Percentiles rank a stretch among this genome's conserved stretches.
Evolutionary conservation across 2,888 invertebrate genomes (phyloP).

Genomic region (Drosophila quinaria): DNA sequence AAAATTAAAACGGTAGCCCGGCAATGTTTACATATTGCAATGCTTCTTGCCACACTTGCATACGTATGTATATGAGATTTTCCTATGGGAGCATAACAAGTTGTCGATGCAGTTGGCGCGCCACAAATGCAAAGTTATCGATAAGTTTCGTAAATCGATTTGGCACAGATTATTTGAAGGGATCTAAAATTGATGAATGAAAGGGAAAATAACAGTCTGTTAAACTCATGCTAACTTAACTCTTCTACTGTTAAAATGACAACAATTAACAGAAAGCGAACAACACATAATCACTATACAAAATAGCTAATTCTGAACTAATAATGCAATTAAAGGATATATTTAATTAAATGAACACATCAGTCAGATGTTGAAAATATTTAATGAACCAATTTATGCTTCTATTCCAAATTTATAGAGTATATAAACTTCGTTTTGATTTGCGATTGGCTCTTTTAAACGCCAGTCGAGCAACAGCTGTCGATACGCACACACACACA

Average conservation of each 20-base stretch:
- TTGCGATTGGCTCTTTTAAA: conserved; percentile 47
- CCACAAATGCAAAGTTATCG: not conserved
- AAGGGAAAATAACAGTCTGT: not conserved
- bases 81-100: conserved; percentile 17
- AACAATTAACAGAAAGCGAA: too few species aligned
- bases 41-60: conserved; percentile 26
- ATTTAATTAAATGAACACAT: too few species aligned
- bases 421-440: conserved; percentile 1
- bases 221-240: not conserved
- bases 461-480: conserved; percentile 67
- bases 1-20: conserved; percentile 70
- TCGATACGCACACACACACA: conserved; percentile 51
- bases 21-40: conserved; percentile 65
- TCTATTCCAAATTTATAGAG: not conserved
- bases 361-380: not conserved
- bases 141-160: not conserved
- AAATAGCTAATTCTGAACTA: too few species aligned
- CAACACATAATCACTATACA: too few species aligned
- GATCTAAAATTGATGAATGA: not conserved
- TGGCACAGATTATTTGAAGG: not conserved
- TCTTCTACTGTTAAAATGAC: not conserved
- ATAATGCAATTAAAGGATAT: too few species aligned
- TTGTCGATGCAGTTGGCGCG: conserved; percentile 19
- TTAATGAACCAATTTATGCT: not conserved
- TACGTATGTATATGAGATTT: too few species aligned